Conservation (phyloP, 2,888 invertebrate genomes). For the Catocala fraxini region DNA sequence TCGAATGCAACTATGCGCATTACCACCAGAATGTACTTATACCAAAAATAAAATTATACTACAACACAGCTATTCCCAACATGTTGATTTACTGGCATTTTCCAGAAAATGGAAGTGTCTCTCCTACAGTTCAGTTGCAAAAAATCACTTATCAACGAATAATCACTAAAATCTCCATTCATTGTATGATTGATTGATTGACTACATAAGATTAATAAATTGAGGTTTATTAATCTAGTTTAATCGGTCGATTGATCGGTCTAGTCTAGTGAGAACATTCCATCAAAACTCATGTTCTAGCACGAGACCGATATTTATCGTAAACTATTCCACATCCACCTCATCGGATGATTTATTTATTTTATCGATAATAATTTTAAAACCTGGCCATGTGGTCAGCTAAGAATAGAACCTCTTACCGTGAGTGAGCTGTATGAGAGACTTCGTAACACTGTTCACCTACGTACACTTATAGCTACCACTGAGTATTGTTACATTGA, state of each 20-base stretch:
- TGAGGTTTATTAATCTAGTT: too few species aligned
- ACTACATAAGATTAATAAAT: too few species aligned
- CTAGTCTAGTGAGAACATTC: not conserved
- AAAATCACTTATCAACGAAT: too few species aligned
- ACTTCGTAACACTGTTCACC: slow-evolving; percentile 12
- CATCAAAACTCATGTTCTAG: not conserved
- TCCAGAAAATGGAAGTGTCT: too few species aligned
- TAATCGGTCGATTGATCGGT: not conserved
- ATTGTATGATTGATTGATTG: too few species aligned
- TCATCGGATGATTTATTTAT: slow-evolving; percentile 26
- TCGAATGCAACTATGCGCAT: too few species aligned
- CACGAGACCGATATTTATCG: slow-evolving; percentile 11
- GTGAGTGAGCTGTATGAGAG: slow-evolving; percentile 16
- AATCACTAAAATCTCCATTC: too few species aligned
- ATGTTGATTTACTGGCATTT: too few species aligned
- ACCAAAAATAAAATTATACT: too few species aligned
- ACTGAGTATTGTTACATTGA: not conserved
- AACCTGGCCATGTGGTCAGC: slow-evolving; percentile 24
- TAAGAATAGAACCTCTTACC: slow-evolving; percentile 25
- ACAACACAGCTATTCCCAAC: too few species aligned
- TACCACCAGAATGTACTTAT: too few species aligned
- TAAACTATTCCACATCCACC: slow-evolving; percentile 16
- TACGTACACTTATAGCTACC: not conserved
- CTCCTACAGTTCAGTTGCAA: too few species aligned
- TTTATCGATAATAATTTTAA: slow-evolving; percentile 30